These are phyloP conservation scores for Clarias fuscus DNA, from an alignment of 2,797 vertebrate genomes.

Conservation along the genomic window DNA sequence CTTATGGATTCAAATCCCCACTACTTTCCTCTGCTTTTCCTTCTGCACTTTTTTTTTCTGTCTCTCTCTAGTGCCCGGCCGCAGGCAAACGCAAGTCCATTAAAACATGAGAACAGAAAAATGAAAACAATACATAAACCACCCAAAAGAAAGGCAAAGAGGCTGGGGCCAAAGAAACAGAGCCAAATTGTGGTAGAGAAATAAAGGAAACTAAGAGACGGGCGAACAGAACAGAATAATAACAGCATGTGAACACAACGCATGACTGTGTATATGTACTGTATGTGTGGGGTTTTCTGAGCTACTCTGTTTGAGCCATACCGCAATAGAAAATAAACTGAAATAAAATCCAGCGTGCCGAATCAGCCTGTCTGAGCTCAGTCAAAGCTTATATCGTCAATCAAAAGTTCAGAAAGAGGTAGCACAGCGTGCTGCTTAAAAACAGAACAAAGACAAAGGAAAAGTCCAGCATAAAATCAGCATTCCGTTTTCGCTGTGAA, in stretches of 20 bases:
- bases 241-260: conserved; percentile 36
- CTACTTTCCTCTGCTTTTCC: conserved; percentile 53
- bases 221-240: conserved; percentile 43
- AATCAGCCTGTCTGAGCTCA: conserved; percentile 21
- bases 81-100: conserved; percentile 67
- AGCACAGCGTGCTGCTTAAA: neutral
- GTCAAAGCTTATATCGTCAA: conserved; percentile 10
- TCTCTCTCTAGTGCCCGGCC: conserved; percentile 64
- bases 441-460: conserved; percentile 4
- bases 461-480: conserved; percentile 1
- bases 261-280: conserved; percentile 24
- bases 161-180: conserved; percentile 39
- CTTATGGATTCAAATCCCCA: conserved; percentile 74
- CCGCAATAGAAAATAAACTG: conserved; percentile 41
- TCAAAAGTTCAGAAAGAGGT: conserved; percentile 24
- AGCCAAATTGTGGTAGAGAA: neutral
- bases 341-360: conserved; percentile 38
- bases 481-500: neutral
- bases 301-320: conserved; percentile 29
- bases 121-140: conserved; percentile 57
- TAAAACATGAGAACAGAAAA: conserved; percentile 71
- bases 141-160: conserved; percentile 53
- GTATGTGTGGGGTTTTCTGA: conserved; percentile 12
- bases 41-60: conserved; percentile 28
- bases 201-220: conserved; percentile 23